Percentiles rank a stretch among this genome's conserved stretches.
phyloP scores from a whole-genome alignment of 2,113 vertebrate species.

The Dolichallabes microphthalmus region DNA sequence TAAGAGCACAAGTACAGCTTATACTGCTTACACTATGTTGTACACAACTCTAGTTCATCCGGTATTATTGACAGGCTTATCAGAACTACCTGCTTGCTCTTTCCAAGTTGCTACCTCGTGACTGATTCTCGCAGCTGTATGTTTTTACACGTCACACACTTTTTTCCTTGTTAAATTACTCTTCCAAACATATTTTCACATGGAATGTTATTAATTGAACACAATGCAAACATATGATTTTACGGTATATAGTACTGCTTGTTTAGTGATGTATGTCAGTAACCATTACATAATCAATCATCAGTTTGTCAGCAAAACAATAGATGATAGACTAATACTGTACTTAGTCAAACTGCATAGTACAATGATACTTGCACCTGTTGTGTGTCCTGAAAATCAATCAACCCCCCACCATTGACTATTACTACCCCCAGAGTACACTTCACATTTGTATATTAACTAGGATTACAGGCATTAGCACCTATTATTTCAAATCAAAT shows the following conservation, averaged over 20 bases:
- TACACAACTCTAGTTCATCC: background rate
- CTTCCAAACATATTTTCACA: background rate
- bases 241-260: background rate
- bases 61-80: background rate
- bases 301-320: too few species aligned
- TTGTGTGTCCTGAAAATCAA: too few species aligned
- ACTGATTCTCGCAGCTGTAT: background rate
- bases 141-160: background rate
- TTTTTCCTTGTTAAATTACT: background rate
- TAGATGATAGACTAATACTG: too few species aligned
- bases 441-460: too few species aligned
- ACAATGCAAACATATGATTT: background rate
- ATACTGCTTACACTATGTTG: background rate
- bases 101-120: background rate
- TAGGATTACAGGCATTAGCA: too few species aligned
- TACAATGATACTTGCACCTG: too few species aligned
- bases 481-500: too few species aligned
- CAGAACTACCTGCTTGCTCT: background rate
- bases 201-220: slow-evolving; percentile 2
- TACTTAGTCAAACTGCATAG: too few species aligned
- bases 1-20: background rate
- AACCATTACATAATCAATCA: too few species aligned
- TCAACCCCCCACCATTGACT: too few species aligned
- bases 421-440: too few species aligned
- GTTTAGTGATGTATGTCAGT: background rate